Evolutionary conservation across 2,888 invertebrate genomes (phyloP), one percentile per base, ranked within the genome.

Genomic region (Nudaria mundana): DNA sequence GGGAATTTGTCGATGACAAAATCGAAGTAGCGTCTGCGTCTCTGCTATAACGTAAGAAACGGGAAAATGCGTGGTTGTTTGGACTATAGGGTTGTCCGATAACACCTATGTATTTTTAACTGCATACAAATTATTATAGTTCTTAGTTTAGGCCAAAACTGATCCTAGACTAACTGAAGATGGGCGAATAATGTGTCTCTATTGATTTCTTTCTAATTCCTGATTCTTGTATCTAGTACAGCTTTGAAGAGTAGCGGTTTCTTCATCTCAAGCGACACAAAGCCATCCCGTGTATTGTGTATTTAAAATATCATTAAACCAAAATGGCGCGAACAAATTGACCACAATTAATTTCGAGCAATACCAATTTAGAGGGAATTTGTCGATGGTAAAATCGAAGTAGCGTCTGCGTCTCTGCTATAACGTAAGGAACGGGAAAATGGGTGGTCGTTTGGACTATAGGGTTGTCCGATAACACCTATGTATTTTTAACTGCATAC

Each of bases 321-420:
- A 41, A 55, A 53, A 55, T 42, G 50, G 58, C 51, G 48, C 39
- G 44, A 56, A 53, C 42, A 48, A 55, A 61, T 57, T 55, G 48
- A 36, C 24, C 44, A 44, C 48, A 57, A 57, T 60, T 61, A 61
- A 56, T 61, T 57, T 53, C n/a, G 33, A 31, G 43, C 38, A 35
- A 30, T 22, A 37, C 40, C 52, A 53, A 60, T 61, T 61, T 57
- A 51, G 40, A 25, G 48, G 39, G 55, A 57, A 59, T 60, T 53
- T 47, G 51, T 53, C 56, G 52, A 59, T 57, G 40, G 36, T 37
- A 43, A 38, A 26, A 37, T 25, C 8, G 29, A 16, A 29, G 31
- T 16, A n/a, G 23, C 5, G 32, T 35, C 20, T 14, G 22, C 4
- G 32, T 35, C 20, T 18, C 47, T 37, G 38, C 26, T 34, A 30